phyloP scores from a whole-genome alignment of 2,113 vertebrate genomes.

The Acinonyx jubatus region DNA sequence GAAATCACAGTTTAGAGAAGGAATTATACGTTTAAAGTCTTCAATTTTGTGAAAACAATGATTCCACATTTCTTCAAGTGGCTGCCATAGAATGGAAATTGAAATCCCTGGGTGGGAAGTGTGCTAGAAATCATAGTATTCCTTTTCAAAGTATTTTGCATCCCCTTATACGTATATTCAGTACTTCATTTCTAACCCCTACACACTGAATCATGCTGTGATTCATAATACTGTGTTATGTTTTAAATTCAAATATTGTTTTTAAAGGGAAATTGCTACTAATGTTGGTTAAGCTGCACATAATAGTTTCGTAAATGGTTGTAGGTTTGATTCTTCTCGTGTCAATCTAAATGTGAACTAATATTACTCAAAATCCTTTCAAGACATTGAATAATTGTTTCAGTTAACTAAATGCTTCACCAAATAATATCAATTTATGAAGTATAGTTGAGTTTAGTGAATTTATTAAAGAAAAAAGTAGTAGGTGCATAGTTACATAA shows the following conservation, averaged over 20 bases:
- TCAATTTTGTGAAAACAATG: slow-evolving; percentile 74
- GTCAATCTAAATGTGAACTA: slow-evolving; percentile 72
- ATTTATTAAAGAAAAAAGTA: slow-evolving; percentile 48
- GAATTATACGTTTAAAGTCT: slow-evolving; percentile 73
- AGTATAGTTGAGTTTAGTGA: slow-evolving; percentile 36
- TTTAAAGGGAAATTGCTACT: slow-evolving; percentile 75
- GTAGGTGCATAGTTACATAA: background rate
- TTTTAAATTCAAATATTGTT: slow-evolving; percentile 77
- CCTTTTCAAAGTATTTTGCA: slow-evolving; percentile 71
- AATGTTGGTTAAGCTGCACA: slow-evolving; percentile 64
- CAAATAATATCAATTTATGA: slow-evolving; percentile 65
- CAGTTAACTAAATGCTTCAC: slow-evolving; percentile 70
- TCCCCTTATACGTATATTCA: slow-evolving; percentile 73
- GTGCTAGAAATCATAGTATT: slow-evolving; percentile 66
- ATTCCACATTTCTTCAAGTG: slow-evolving; percentile 69
- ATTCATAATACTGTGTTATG: slow-evolving; percentile 71
- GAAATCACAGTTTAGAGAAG: slow-evolving; percentile 65
- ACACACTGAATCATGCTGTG: slow-evolving; percentile 63
- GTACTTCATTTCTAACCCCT: slow-evolving; percentile 74
- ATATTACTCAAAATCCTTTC: slow-evolving; percentile 58
- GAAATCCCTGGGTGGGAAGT: slow-evolving; percentile 70
- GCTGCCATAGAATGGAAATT: slow-evolving; percentile 70
- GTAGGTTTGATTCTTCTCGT: slow-evolving; percentile 57
- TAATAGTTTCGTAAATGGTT: slow-evolving; percentile 71
- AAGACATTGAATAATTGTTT: slow-evolving; percentile 71